Percentiles rank a stretch among this genome's conserved stretches.
phyloP scores from a whole-genome alignment of 2,113 vertebrate genomes.

The Hydrolagus affinis region DNA sequence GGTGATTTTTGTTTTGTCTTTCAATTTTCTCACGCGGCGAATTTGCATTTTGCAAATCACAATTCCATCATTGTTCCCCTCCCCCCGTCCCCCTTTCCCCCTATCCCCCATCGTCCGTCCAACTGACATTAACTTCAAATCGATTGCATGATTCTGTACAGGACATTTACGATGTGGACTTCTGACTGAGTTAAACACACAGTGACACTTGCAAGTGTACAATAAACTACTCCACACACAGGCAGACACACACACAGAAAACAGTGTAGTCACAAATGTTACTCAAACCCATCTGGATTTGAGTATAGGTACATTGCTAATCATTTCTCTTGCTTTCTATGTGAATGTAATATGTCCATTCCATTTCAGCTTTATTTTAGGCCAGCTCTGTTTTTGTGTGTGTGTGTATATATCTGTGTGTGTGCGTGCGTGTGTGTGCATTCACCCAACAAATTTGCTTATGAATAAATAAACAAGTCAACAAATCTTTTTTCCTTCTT shows the following conservation, averaged over 20 bases:
- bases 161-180: neutral
- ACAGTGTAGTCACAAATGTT: too few species aligned
- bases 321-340: too few species aligned
- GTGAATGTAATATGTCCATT: too few species aligned
- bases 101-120: too few species aligned
- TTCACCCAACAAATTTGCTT: neutral
- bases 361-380: neutral
- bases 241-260: too few species aligned
- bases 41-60: constrained; percentile 29
- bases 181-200: neutral
- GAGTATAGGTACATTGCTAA: too few species aligned
- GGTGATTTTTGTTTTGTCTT: constrained; percentile 12
- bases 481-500: too few species aligned
- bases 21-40: neutral
- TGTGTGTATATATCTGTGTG: neutral
- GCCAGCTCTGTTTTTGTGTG: neutral
- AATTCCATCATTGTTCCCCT: neutral
- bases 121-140: neutral
- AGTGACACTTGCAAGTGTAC: too few species aligned
- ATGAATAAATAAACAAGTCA: neutral
- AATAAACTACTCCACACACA: too few species aligned
- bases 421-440: neutral
- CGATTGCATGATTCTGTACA: neutral
- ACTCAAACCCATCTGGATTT: too few species aligned
- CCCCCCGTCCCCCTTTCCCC: neutral